These are phyloP conservation scores for Perizoma flavofasciatum DNA, from an alignment of 2,888 invertebrate genomes.

Conservation along the genomic window DNA sequence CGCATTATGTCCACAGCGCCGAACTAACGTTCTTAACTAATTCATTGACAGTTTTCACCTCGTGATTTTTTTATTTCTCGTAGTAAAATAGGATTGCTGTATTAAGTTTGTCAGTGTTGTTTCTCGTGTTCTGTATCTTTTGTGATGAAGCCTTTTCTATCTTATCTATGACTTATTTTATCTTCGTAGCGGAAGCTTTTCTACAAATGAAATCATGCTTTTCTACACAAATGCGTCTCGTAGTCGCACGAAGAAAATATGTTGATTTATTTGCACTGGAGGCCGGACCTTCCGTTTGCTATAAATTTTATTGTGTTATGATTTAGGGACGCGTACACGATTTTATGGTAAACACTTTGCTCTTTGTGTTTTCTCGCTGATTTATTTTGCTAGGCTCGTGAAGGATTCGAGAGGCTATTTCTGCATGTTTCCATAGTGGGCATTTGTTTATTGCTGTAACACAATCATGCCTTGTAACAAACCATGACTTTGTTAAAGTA, in stretches of 20 bases:
- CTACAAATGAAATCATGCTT: not conserved
- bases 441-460: not conserved
- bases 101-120: no score
- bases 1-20: no score
- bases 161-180: not conserved
- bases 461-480: not conserved
- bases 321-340: constrained; percentile 79
- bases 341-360: constrained; percentile 82
- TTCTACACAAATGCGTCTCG: constrained; percentile 36
- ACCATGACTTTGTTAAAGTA: no score
- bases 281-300: constrained; percentile 81
- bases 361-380: constrained; percentile 74
- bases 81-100: no score
- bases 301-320: constrained; percentile 83
- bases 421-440: not conserved
- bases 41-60: no score
- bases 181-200: no score
- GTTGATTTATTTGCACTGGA: constrained; percentile 82
- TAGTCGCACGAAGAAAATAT: constrained; percentile 79
- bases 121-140: no score
- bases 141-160: no score
- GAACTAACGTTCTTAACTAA: no score
- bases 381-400: constrained; percentile 60
- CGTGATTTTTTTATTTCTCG: no score
- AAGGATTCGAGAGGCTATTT: constrained; percentile 6